Evolutionary conservation across 2,113 vertebrate species (phyloP), one percentile per base, ranked within the genome.

Genomic region (Ceyx margarethae): DNA sequence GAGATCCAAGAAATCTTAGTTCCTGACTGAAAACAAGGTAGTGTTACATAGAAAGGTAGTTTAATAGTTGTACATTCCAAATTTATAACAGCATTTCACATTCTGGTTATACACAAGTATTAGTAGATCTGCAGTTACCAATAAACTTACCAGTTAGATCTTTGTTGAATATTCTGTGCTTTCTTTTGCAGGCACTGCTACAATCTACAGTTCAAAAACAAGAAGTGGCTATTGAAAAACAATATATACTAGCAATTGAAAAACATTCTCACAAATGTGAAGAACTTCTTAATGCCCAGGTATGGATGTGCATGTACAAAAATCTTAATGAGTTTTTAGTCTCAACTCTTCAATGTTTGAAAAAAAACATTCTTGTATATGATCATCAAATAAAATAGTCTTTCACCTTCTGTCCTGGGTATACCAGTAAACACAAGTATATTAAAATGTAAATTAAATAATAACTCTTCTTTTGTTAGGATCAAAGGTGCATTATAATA

Each of bases 201-300:
- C 97, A 98, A 53, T 97, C 97, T 81, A 96, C 98, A 66, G 96
- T 97, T 69, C 91, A 97, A 72, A 97, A 98, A 40, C 97, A 97
- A 85, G 97, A 97, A 93, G 97, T 96, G 91, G 95, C 96, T 64
- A 80, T 97, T 91, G 97, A 98, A 92, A 98, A 97, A 35, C 97
- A 97, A 71, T 97, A 97, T 45, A 61, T 97, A 48, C 93, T 97
- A 89, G 95, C 97, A 33, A 91, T 98, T 78, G 97, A 98, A 89
- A 98, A 97, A 66, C 98, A 98, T 53, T 97, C 96, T 53, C 96
- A 94, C 42, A 97, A 96, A 67, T 98, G 98, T 94, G 97, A 98
- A 89, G 97, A 98, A 57, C 90, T 98, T 42, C 97, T 98, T 57
- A 91, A 96, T 51, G 82, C 95, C 85, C 98, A 98, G 98, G 98